Percentiles rank a stretch among this genome's conserved stretches.
phyloP scores from a whole-genome alignment of 53 echinoderm and acorn worm genomes.

The Hippasteria phrygiana region DNA sequence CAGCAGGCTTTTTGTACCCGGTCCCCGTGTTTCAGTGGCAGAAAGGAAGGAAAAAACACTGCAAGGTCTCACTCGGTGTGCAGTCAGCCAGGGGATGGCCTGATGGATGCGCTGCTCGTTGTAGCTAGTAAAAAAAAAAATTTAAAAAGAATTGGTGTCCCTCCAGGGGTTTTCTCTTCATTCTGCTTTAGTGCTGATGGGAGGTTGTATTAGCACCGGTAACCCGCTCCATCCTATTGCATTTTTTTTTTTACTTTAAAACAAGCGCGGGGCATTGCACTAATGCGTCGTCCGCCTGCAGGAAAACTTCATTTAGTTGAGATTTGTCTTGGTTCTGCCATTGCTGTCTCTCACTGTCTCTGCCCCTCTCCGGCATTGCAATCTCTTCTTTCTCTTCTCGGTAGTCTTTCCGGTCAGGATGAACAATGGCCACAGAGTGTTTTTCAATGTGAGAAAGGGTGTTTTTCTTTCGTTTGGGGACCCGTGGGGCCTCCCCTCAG shows the following conservation, averaged over 20 bases:
- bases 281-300: slow-evolving; percentile 47
- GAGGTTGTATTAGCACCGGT: slow-evolving; percentile 61
- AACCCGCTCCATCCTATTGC: slow-evolving; percentile 12
- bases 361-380: background rate
- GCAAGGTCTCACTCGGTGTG: background rate
- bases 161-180: slow-evolving; percentile 35
- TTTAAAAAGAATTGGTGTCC: slow-evolving; percentile 41
- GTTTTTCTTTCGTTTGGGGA: slow-evolving; percentile 21
- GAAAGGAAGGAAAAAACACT: background rate
- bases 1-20: slow-evolving; percentile 45
- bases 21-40: slow-evolving; percentile 26
- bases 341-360: background rate
- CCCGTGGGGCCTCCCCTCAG: background rate
- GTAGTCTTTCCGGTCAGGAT: slow-evolving; percentile 5
- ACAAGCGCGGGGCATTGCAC: slow-evolving; percentile 62
- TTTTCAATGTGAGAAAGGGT: background rate
- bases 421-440: slow-evolving; percentile 51
- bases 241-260: slow-evolving; percentile 43
- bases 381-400: background rate
- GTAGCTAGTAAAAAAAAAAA: slow-evolving; percentile 6
- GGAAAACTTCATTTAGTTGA: slow-evolving; percentile 44
- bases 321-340: slow-evolving; percentile 15
- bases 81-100: slow-evolving; percentile 36
- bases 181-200: slow-evolving; percentile 67
- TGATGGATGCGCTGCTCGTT: slow-evolving; percentile 17